These are phyloP conservation scores for Tribolium freemani DNA, from an alignment of 2,888 invertebrate species.

Conservation along the genomic window DNA sequence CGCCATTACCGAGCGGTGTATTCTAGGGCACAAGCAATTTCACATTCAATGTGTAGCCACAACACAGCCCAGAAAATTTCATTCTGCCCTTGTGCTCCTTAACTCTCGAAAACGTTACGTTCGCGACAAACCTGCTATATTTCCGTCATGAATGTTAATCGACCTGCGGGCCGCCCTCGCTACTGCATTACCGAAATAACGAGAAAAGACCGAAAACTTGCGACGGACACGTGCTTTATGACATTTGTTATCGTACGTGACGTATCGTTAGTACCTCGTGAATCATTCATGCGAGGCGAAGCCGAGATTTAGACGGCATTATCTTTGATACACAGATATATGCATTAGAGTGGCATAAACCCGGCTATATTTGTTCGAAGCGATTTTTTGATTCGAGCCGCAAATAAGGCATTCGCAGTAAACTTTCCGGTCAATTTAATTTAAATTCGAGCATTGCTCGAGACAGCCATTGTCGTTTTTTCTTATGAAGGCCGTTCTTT, in stretches of 20 bases:
- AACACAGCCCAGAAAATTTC: conserved; percentile 54
- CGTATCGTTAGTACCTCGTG: conserved; percentile 37
- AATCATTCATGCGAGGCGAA: conserved; percentile 34
- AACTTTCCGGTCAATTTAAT: conserved; percentile 24
- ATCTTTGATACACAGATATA: conserved; percentile 27
- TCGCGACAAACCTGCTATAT: conserved; percentile 31
- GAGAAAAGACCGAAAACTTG: neutral
- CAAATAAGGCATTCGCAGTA: conserved; percentile 13
- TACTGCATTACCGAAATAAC: conserved; percentile 7
- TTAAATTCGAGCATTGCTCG: conserved; percentile 20
- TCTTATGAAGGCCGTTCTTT: conserved; percentile 18
- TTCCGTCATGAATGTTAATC: conserved; percentile 38
- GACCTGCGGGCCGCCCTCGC: conserved; percentile 3
- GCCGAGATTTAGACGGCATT: conserved; percentile 18
- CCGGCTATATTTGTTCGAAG: neutral
- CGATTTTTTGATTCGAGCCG: neutral
- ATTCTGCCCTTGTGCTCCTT: conserved; percentile 42
- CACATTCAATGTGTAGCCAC: conserved; percentile 60
- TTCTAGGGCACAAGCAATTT: conserved; percentile 59
- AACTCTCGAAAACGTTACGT: conserved; percentile 27
- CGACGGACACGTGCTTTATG: conserved; percentile 9
- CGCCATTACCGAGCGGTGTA: conserved; percentile 59
- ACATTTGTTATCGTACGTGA: conserved; percentile 31
- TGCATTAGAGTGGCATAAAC: conserved; percentile 3
- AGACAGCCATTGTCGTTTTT: conserved; percentile 23